Evolutionary conservation across 2,113 vertebrate genomes (phyloP).

Genomic region (Ceyx melanurus): DNA sequence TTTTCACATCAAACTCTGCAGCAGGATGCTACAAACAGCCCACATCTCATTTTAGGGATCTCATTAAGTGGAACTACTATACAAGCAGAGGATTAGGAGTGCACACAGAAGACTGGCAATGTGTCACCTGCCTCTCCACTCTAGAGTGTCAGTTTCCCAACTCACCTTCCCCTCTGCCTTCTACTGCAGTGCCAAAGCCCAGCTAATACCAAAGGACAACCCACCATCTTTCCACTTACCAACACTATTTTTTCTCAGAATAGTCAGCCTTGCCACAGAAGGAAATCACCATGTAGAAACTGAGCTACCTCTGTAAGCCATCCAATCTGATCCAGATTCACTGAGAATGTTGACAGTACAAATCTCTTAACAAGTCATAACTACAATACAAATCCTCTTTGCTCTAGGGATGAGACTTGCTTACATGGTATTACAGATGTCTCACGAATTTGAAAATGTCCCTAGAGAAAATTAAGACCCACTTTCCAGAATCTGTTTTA

Average conservation of each 20-base stretch:
- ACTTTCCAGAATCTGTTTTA: neutral
- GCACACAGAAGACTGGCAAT: neutral
- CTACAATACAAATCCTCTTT: conserved; percentile 57
- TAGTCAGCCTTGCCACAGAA: neutral
- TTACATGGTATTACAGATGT: conserved; percentile 1
- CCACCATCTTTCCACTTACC: neutral
- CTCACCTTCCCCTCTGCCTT: neutral
- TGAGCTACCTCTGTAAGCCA: neutral
- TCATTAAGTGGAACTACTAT: neutral
- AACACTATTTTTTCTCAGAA: neutral
- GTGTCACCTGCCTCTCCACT: neutral
- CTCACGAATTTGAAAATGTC: neutral
- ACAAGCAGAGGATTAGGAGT: neutral
- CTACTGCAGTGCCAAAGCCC: neutral
- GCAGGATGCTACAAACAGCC: neutral
- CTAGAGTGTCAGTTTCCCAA: neutral
- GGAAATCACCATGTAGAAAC: neutral
- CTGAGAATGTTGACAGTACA: neutral
- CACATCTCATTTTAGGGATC: neutral
- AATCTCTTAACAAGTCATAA: conserved; percentile 25
- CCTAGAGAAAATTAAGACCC: conserved; percentile 9
- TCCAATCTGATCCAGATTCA: conserved; percentile 15
- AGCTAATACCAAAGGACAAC: neutral
- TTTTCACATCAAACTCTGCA: neutral
- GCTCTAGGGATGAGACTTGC: conserved; percentile 24